Evolutionary conservation across 1,140 invertebrate genomes (phyloP).

Genomic region (Monomorium pharaonis): DNA sequence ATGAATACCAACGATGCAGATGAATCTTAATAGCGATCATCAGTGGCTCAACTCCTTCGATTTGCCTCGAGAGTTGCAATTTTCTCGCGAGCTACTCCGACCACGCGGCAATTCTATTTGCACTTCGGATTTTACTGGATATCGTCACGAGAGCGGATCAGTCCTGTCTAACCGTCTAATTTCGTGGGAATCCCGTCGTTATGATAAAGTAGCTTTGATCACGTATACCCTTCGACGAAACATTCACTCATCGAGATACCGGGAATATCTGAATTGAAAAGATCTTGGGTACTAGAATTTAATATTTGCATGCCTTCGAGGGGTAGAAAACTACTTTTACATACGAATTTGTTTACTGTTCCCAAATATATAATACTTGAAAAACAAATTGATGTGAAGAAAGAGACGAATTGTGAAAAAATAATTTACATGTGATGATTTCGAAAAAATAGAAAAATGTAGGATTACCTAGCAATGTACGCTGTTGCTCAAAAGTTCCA

Average conservation of each 20-base stretch:
- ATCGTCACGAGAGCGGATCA: slow-evolving; percentile 74
- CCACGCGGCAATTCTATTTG: slow-evolving; percentile 79
- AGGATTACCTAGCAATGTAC: background rate
- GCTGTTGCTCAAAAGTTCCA: no score
- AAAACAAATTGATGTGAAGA: background rate
- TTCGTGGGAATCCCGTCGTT: slow-evolving; percentile 27
- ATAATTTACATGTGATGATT: background rate
- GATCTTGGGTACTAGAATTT: background rate
- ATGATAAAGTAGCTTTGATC: slow-evolving; percentile 45
- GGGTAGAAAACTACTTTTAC: background rate
- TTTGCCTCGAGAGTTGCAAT: slow-evolving; percentile 76
- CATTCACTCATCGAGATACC: background rate
- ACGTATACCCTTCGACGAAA: slow-evolving; percentile 42
- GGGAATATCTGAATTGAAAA: slow-evolving; percentile 26
- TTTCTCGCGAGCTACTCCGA: slow-evolving; percentile 73
- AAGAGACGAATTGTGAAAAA: background rate
- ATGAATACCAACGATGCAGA: slow-evolving; percentile 72
- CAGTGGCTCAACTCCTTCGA: slow-evolving; percentile 68
- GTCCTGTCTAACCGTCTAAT: slow-evolving; percentile 20
- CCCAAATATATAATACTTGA: background rate
- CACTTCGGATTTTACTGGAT: slow-evolving; percentile 81
- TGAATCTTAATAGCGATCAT: slow-evolving; percentile 73
- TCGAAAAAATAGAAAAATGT: background rate
- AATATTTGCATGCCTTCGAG: background rate
- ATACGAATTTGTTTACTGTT: background rate